Evolutionary conservation across 1,140 invertebrate species (phyloP).

Genomic region (Drosophila nannoptera): DNA sequence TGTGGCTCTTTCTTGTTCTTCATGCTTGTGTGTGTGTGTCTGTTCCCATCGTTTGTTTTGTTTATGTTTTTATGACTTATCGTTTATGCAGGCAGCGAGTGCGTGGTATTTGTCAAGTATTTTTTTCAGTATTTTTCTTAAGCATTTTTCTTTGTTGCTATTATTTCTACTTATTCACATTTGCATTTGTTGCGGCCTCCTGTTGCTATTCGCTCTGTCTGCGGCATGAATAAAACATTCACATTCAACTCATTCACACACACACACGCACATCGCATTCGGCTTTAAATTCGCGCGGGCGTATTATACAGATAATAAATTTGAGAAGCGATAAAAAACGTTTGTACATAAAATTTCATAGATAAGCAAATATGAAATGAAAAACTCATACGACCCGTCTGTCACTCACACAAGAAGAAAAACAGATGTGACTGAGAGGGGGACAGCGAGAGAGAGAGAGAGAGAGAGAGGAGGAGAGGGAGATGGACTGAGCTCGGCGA

Average conservation of each 20-base stretch:
- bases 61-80: slow-evolving; percentile 68
- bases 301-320: slow-evolving; percentile 71
- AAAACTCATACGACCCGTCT: slow-evolving; percentile 28
- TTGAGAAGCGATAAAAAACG: slow-evolving; percentile 62
- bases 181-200: slow-evolving; percentile 31
- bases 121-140: slow-evolving; percentile 46
- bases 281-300: slow-evolving; percentile 54
- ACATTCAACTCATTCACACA: slow-evolving; percentile 44
- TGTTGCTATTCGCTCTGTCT: slow-evolving; percentile 13
- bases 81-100: slow-evolving; percentile 56
- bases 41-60: slow-evolving; percentile 23
- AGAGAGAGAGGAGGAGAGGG: slow-evolving; percentile 14
- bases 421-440: slow-evolving; percentile 25
- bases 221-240: slow-evolving; percentile 41
- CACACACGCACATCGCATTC: slow-evolving; percentile 28
- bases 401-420: slow-evolving; percentile 2
- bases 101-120: slow-evolving; percentile 52
- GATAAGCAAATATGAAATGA: slow-evolving; percentile 57
- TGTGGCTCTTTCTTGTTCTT: slow-evolving; percentile 30
- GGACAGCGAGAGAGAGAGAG: slow-evolving; percentile 16
- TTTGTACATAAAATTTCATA: slow-evolving; percentile 56
- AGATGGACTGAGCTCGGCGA: slow-evolving; percentile 14
- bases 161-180: slow-evolving; percentile 56
- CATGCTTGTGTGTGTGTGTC: slow-evolving; percentile 14
- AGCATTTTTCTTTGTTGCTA: slow-evolving; percentile 41